phyloP scores from a whole-genome alignment of 2,888 invertebrate species.

The Willowsia nigromaculata region DNA sequence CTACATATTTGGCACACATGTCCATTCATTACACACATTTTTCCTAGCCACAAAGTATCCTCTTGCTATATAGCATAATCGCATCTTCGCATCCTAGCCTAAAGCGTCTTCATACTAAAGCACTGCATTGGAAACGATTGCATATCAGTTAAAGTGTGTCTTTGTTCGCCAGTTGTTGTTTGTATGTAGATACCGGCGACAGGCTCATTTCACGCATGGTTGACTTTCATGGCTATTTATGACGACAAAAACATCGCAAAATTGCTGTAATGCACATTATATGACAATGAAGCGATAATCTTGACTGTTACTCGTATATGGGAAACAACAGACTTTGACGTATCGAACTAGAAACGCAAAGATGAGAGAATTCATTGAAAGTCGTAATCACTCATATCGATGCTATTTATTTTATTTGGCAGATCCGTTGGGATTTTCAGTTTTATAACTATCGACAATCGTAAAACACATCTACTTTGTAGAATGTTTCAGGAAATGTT shows the following conservation, averaged over 20 bases:
- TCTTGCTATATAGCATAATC: too few relatives aligned
- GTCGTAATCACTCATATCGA: not conserved
- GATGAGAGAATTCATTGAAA: not conserved
- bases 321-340: too few relatives aligned
- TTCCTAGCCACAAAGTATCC: too few relatives aligned
- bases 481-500: not conserved
- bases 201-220: conserved; percentile 14
- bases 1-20: not conserved
- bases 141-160: too few relatives aligned
- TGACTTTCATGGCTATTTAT: not conserved
- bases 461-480: not conserved
- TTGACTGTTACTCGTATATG: too few relatives aligned
- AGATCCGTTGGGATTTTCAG: not conserved
- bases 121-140: too few relatives aligned
- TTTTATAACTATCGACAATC: conserved; percentile 37
- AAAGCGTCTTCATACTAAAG: too few relatives aligned
- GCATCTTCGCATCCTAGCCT: too few relatives aligned
- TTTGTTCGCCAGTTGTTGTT: not conserved
- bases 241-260: not conserved
- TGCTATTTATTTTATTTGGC: conserved; percentile 44
- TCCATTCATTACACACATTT: not conserved
- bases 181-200: not conserved
- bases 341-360: too few relatives aligned
- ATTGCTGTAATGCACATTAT: too few relatives aligned
- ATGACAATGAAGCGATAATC: not conserved